Base-by-base conservation (phyloP, 2,113 vertebrate species). In the Neolamprologus caudopunctatus region DNA sequence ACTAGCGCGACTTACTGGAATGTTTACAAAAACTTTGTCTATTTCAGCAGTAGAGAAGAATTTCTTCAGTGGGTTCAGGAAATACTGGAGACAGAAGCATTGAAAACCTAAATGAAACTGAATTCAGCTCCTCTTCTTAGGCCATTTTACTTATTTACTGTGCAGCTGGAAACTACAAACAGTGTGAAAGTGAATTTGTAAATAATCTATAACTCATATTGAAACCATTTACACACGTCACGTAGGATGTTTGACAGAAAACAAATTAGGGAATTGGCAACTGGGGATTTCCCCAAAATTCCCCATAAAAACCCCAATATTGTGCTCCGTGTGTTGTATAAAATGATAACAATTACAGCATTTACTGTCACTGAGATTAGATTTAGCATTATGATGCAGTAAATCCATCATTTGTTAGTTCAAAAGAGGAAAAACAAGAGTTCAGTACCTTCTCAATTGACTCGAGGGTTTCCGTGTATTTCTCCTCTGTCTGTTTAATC, bases 401-500 rank as follows among this genome's bases (percentile, higher is more conserved):
- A 8, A 87, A 55, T 26, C 9, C 12, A 9, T 26, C 3, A 28
- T 16, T 55, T 12, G 19, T 73, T 14, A 45, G 9, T 80, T 61
- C 58, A 83, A 58, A 79, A 40, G n/a, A 53, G 26, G 3, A 10
- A 40, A 75, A 75, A 75, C 14, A 31, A 75, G 42, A 17, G 53
- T 21, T 63, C 28, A 9, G 6, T 81, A 98, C 98, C 95, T 98
- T 98, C 91, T 99, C 98, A 42, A 98, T 98, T 1, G 98, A 99
- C 93, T 98, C 98, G 95, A 99, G 91, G 2, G 98, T 98, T 94
- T 98, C 98, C 5, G 98, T 98, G 84, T 99, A 99, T 94, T 98
- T 98, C 95, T 98, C 98, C 88, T 99, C 98, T 2, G 98, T 99
- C 95, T 98, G 98, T 91, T 97, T 98, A 95, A 99, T 98, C 96